Evolutionary conservation across 2,113 vertebrate species (phyloP), one percentile per base, ranked within the genome.

Genomic region (Gorsachius goisagi): DNA sequence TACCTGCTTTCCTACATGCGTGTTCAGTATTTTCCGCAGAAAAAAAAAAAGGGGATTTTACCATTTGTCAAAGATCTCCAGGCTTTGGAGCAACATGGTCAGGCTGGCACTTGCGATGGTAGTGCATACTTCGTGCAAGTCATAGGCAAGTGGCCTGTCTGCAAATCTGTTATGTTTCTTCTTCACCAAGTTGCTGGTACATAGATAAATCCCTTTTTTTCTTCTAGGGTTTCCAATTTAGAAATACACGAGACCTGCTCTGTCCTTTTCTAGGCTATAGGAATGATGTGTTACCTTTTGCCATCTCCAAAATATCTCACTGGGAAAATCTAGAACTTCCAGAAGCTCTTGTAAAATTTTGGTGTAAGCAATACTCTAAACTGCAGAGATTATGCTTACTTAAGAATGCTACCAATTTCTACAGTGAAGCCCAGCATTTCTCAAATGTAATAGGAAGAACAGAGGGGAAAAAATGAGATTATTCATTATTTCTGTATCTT

Each of bases 1-100:
- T 75, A 21, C 53, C 66, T 75, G 23, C 9, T 85, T 79, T 89
- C 62, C 50, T 58, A 20, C 1, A 9, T 47, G 2, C 0, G 0
- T 59, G 9, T 24, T 76, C 49, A 69, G 5, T 23, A 44, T 33
- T 88, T 52, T 27, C 21, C 26, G 8, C 8, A 50, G 24, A 16
- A 50, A 37, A 52, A 1, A 49, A 8, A 50, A 50, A 24, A 50
- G 11, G 28, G 7, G 15, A 50, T 77, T 77, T 86, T 77, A 11
- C 32, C 12, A 22, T n/a, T 74, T 75, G 24, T 39, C 27, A 16
- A 30, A 80, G 15, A 18, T 49, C 11, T 49, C 10, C 44, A 56
- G 41, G 19, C 32, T 81, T 56, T 62, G 41, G 9, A 44, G 28
- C 2, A 41, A 2, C 20, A 16, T 9, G 44, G 35, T 72, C 56